phyloP scores from a whole-genome alignment of 2,113 vertebrate species.

The Centropus unirufus region DNA sequence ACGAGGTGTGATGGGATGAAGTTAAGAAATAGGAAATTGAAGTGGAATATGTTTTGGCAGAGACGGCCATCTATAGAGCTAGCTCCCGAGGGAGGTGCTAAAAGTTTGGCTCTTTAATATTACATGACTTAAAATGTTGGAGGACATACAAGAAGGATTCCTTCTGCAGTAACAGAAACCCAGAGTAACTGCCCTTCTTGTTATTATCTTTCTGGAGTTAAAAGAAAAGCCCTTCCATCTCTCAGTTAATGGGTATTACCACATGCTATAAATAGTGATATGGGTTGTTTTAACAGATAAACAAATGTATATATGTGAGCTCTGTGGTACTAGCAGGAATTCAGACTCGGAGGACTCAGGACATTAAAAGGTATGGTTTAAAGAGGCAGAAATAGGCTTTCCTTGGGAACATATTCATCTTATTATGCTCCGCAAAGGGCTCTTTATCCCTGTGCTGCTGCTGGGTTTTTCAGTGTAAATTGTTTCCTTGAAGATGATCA shows the following conservation, averaged over 20 bases:
- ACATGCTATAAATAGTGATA: neutral
- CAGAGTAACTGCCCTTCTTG: neutral
- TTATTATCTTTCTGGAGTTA: neutral
- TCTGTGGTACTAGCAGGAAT: neutral
- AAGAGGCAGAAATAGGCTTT: conserved; percentile 1
- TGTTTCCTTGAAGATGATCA: neutral
- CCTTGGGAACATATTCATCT: neutral
- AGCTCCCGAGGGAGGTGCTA: neutral
- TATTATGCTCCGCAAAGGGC: neutral
- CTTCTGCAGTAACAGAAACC: neutral
- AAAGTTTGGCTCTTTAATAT: neutral
- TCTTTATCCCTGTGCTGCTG: neutral
- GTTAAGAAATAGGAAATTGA: neutral
- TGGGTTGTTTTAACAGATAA: neutral
- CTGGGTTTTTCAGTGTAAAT: neutral
- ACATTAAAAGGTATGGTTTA: neutral
- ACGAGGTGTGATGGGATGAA: neutral
- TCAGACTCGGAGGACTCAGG: neutral
- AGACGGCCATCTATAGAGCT: neutral
- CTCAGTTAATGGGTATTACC: neutral
- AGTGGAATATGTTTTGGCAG: neutral
- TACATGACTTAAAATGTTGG: neutral
- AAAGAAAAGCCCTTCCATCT: neutral
- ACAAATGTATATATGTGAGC: neutral
- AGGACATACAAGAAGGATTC: neutral